Evolutionary conservation across 1,140 invertebrate species (phyloP), one percentile per base, ranked within the genome.

Genomic region (Steinernema feltiae): DNA sequence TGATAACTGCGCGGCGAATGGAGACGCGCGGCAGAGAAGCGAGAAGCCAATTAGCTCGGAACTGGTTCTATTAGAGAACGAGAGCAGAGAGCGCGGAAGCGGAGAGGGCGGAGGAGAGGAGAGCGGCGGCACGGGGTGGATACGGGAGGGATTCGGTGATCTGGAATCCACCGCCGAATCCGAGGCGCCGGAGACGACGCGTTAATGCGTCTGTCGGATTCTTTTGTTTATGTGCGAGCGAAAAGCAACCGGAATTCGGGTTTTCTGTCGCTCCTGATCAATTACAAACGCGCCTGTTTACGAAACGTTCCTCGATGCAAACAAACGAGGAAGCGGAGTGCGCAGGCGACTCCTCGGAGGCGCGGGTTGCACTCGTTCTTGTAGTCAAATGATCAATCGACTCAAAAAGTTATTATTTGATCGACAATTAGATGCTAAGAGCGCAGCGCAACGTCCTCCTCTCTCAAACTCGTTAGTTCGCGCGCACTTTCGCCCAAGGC

Each of bases 11-110:
- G 53, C 53, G 35, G 35, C 35, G 35, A 41, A 41, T 41, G 35
- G 35, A 41, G 35, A 7, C 7, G 53, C 7, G 24, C 3, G 53
- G 24, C 53, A 21, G 15, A 15, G 53, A 12, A 27, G 53, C 15
- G 53, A 63, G 53, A 63, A 63, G 53, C 53, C 53, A 63, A 63
- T 63, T 63, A 63, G 53, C 53, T 46, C 53, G 24, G 53, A 63
- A 63, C 53, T 63, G 53, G 53, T 63, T 63, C 53, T 63, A 63
- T 63, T 63, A 63, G 24, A 21, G 53, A 63, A 63, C 24, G 53
- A 63, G 53, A 15, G 53, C 7, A 63, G 24, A 27, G 35, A 41
- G 7, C 35, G 35, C 35, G 7, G 35, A 7, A 18, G 7, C 35
- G 35, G 35, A 41, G 35, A 41, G 35, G 7, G 35, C 7, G 7